A percentile compares a stretch with the other conserved stretches of the same genome.
phyloP scores from a whole-genome alignment of 1,140 invertebrate genomes.

The Drosophila seguyi region DNA sequence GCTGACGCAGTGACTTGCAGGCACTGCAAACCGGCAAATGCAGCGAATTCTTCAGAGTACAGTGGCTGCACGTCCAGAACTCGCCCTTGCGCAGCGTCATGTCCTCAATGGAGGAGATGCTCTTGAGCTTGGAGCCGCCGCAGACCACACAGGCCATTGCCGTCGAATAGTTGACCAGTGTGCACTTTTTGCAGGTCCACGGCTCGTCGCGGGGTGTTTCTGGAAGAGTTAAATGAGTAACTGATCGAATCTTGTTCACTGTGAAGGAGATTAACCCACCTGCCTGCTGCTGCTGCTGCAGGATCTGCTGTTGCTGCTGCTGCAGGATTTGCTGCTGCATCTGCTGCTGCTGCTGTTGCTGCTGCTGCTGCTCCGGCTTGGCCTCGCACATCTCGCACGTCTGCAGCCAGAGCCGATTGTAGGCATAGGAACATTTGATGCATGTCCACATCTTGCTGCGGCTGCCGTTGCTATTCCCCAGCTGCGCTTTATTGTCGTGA shows the following conservation, averaged over 20 bases:
- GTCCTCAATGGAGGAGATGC: conserved; percentile 88
- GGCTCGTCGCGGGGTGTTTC: conserved; percentile 83
- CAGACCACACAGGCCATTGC: conserved; percentile 92
- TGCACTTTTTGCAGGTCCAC: conserved; percentile 96
- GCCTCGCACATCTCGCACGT: conserved; percentile 93
- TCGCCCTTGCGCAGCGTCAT: conserved; percentile 90
- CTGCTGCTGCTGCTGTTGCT: conserved; percentile 86
- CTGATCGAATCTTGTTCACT: not conserved
- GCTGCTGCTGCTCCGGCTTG: conserved; percentile 87
- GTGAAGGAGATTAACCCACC: conserved; percentile 11
- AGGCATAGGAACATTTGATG: conserved; percentile 93
- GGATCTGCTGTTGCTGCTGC: conserved; percentile 86
- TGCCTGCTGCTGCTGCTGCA: conserved; percentile 85
- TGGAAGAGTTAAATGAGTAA: not conserved
- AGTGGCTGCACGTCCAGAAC: conserved; percentile 91
- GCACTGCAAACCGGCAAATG: conserved; percentile 90
- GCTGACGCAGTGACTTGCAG: conserved; percentile 87
- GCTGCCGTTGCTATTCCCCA: conserved; percentile 59
- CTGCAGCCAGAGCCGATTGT: conserved; percentile 92
- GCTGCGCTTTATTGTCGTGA: conserved; percentile 75
- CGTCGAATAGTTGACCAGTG: conserved; percentile 90
- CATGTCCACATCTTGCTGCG: conserved; percentile 93
- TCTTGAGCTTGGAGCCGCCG: conserved; percentile 91
- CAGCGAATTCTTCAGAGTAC: conserved; percentile 93
- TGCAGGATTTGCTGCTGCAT: conserved; percentile 87